Conservation (phyloP, 1,140 invertebrate species). For the Drosophila eugracilis region DNA sequence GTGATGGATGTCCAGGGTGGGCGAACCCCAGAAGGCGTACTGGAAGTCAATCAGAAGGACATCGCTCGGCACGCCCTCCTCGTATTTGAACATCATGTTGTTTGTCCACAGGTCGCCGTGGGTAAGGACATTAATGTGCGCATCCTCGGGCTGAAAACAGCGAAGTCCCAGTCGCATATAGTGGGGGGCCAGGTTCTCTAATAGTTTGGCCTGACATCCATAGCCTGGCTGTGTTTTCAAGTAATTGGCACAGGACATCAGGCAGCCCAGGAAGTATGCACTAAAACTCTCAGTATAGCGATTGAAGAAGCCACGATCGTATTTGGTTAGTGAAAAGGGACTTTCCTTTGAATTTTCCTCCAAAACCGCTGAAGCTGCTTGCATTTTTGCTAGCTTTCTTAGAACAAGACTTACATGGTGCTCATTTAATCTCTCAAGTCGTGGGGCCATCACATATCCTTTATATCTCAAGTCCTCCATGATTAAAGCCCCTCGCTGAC, state of each 20-base stretch:
- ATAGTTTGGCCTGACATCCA: constrained; percentile 27
- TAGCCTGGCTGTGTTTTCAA: constrained; percentile 26
- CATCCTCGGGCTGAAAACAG: constrained; percentile 66
- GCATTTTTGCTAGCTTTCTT: constrained; percentile 86
- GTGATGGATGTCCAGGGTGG: constrained; percentile 71
- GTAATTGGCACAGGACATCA: constrained; percentile 40
- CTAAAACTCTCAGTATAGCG: constrained; percentile 56
- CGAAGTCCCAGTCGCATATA: constrained; percentile 59
- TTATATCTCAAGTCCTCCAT: constrained; percentile 58
- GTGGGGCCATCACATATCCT: constrained; percentile 85
- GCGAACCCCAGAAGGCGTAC: constrained; percentile 66
- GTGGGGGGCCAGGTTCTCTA: constrained; percentile 33
- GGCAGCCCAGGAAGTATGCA: constrained; percentile 51
- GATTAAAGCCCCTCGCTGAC: constrained; percentile 30
- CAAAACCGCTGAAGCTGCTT: constrained; percentile 85
- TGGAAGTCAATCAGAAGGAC: constrained; percentile 84
- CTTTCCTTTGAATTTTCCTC: background rate
- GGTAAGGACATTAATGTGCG: constrained; percentile 87
- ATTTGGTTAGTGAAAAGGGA: constrained; percentile 20
- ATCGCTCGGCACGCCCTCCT: constrained; percentile 84
- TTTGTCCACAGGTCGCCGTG: constrained; percentile 89
- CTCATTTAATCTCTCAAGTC: constrained; percentile 86
- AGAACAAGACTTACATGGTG: constrained; percentile 85
- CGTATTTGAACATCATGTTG: constrained; percentile 88
- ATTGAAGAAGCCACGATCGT: constrained; percentile 69